Evolutionary conservation across 2,888 invertebrate genomes (phyloP), one percentile per base, ranked within the genome.

Genomic region (Cistogaster globosa): DNA sequence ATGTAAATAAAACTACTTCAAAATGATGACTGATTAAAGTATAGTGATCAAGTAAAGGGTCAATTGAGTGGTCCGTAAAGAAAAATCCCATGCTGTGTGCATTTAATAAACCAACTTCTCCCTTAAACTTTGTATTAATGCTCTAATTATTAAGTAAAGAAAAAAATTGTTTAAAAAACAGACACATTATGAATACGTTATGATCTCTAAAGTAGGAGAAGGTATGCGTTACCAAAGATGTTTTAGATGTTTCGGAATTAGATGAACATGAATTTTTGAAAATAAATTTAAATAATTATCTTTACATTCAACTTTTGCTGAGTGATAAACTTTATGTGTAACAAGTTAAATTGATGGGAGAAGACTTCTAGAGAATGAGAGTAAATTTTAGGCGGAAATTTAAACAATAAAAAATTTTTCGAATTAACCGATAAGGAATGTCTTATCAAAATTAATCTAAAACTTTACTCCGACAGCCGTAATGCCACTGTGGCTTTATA

Each of bases 1-100:
- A 2, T 45, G 48, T 18, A 48, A 53, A 22, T 18, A 53, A 55
- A 53, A 42, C 38, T n/a, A 45, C 20, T 32, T 12, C 38, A 69
- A 57, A 38, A 42, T 26, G 36, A 48, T 68, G 74, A 62, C 72
- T 81, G 81, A 84, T 84, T 81, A 72, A 81, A 69, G 60, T 55
- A n/a, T n/a, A 26, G 77, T 51, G 81, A 78, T 85, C 84, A 69
- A 74, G 84, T 78, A 65, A 82, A 85, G 81, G 84, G 84, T 85
- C 84, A 85, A 85, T 85, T 45, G 18, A 62, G 32, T 58, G 51
- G 18, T 32, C 22, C 36, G 58, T 65, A 0, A 32, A 81, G 8
- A 68, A 32, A 36, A 42, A 45, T 32, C n/a, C 53, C 36, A 48
- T 36, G 20, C 42, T 57, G 48, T 45, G 14, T 8, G 26, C 38